Evolutionary conservation across 53 echinoderm and acorn worm genomes (phyloP).

Genomic region (Arbacia lixula): DNA sequence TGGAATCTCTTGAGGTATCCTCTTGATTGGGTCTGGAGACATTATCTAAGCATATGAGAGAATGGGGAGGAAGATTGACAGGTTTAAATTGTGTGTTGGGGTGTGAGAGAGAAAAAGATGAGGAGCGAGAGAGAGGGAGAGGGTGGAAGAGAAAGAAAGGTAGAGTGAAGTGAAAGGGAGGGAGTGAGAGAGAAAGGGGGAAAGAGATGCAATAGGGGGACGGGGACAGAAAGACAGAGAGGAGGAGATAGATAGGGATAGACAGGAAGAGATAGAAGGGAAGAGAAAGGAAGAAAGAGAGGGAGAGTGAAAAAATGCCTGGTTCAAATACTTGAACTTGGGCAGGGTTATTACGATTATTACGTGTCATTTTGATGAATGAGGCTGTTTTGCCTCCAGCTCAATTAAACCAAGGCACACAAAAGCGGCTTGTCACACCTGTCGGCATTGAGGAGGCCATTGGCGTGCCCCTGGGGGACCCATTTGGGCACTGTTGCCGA

Average conservation of each 20-base stretch:
- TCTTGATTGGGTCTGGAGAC: too few relatives aligned
- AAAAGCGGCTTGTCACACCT: conserved; percentile 4
- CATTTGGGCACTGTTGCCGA: conserved; percentile 17
- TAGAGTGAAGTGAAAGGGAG: background rate
- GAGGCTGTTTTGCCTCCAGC: conserved; percentile 26
- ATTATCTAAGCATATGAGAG: too few relatives aligned
- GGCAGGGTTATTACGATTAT: conserved; percentile 8
- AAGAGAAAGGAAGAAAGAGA: background rate
- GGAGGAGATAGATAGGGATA: background rate
- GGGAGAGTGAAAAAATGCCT: background rate
- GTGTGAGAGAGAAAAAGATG: background rate
- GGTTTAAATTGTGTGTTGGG: too few relatives aligned
- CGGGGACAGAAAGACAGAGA: background rate
- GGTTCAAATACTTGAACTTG: conserved; percentile 24
- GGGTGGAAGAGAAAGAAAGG: background rate
- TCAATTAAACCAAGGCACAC: conserved; percentile 17
- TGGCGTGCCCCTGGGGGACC: conserved; percentile 20
- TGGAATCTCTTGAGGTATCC: too few relatives aligned
- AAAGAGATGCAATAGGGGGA: background rate
- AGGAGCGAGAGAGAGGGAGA: background rate
- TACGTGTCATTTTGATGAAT: conserved; percentile 42
- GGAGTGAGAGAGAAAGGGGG: background rate
- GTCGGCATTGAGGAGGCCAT: conserved; percentile 27
- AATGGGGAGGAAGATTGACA: too few relatives aligned
- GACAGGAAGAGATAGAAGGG: background rate